Percentiles rank a stretch among this genome's conserved stretches.
Conservation (phyloP, 1,140 invertebrate species). For the Diorhabda sublineata region DNA sequence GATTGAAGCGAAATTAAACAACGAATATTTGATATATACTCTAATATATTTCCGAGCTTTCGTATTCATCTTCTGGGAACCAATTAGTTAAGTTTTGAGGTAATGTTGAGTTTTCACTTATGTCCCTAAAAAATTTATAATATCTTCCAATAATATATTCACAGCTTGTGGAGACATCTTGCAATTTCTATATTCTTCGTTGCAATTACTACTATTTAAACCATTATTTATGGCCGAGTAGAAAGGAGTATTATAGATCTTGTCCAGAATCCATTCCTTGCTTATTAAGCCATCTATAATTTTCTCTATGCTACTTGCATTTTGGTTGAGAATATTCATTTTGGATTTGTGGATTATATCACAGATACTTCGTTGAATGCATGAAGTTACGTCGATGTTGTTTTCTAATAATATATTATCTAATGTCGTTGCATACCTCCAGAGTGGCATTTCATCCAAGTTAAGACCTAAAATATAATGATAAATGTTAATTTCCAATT, state of each 20-base stretch:
- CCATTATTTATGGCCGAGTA: conserved; percentile 32
- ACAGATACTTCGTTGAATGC: conserved; percentile 39
- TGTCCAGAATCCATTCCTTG: conserved; percentile 33
- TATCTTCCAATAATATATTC: neutral
- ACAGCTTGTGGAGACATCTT: conserved; percentile 18
- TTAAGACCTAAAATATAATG: neutral
- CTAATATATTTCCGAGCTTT: too few species aligned
- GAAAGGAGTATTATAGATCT: conserved; percentile 31
- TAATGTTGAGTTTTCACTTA: too few species aligned
- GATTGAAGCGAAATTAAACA: too few species aligned
- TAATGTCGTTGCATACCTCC: conserved; percentile 23
- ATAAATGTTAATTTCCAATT: too few species aligned
- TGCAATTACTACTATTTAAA: conserved; percentile 28
- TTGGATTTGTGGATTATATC: conserved; percentile 35
- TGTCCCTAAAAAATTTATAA: neutral
- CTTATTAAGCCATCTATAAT: conserved; percentile 42
- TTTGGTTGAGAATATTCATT: conserved; percentile 31
- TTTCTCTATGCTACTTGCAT: conserved; percentile 38
- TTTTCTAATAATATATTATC: conserved; percentile 37
- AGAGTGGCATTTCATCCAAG: conserved; percentile 11
- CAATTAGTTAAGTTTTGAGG: too few species aligned
- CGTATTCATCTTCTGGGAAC: too few species aligned
- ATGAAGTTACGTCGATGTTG: conserved; percentile 39
- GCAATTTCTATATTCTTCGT: conserved; percentile 31
- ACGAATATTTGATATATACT: too few species aligned